Evolutionary conservation across 2,113 vertebrate species (phyloP).

Genomic region (Corynorhinus townsendii): DNA sequence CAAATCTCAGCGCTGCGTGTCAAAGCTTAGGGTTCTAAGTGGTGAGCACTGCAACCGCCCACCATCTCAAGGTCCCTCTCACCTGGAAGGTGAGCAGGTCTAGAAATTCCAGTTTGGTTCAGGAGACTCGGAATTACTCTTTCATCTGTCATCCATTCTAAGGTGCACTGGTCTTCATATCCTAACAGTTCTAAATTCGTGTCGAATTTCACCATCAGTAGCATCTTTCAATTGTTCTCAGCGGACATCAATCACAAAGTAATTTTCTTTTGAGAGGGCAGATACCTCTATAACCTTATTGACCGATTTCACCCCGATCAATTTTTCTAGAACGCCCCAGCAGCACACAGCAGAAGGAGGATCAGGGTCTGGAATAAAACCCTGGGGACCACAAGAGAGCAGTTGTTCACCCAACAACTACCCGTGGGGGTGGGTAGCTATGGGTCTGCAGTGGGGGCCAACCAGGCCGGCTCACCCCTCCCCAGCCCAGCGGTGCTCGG

Average conservation of each 20-base stretch:
- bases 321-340: background rate
- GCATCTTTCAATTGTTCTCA: background rate
- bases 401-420: background rate
- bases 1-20: background rate
- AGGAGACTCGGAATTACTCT: background rate
- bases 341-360: background rate
- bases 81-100: background rate
- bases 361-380: background rate
- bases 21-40: background rate
- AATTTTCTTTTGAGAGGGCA: background rate
- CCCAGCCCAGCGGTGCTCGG: no score
- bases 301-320: background rate
- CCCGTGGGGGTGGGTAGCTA: background rate
- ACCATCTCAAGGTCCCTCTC: background rate
- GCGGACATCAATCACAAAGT: background rate
- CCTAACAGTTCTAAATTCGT: background rate
- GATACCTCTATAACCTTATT: background rate
- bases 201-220: background rate
- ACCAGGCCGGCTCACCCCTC: background rate
- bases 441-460: accelerated
- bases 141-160: background rate
- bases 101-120: background rate
- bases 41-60: background rate
- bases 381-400: background rate
- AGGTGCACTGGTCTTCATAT: background rate